Evolutionary conservation across 2,888 invertebrate species (phyloP).

Genomic region (Pegoplata infirma): DNA sequence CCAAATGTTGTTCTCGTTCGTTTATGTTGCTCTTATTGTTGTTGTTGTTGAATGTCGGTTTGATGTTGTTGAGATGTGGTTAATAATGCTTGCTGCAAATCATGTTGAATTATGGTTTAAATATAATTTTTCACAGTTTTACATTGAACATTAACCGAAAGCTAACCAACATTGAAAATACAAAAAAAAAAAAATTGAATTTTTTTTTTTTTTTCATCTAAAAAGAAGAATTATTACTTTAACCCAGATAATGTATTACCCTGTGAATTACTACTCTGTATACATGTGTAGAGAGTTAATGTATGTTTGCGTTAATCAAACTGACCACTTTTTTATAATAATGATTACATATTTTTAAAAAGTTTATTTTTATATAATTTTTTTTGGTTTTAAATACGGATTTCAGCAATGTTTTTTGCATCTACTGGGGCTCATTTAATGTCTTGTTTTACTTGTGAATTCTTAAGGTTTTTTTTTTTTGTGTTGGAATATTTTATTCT

Average conservation of each 20-base stretch:
- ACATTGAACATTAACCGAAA: conserved; percentile 39
- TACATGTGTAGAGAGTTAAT: background rate
- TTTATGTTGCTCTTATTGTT: conserved; percentile 9
- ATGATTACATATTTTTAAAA: too few species aligned
- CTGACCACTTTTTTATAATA: conserved; percentile 23
- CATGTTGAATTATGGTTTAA: conserved; percentile 62
- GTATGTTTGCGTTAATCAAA: conserved; percentile 48
- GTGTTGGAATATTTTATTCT: background rate
- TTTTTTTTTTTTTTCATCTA: background rate
- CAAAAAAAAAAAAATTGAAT: conserved; percentile 8
- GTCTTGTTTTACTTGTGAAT: conserved; percentile 5
- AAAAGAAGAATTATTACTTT: conserved; percentile 56
- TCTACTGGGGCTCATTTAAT: background rate
- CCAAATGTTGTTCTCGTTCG: background rate
- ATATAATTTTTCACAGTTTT: conserved; percentile 56
- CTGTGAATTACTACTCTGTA: conserved; percentile 28
- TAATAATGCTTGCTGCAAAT: conserved; percentile 58
- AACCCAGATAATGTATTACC: conserved; percentile 57
- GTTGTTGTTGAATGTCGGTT: conserved; percentile 20
- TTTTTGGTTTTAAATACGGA: background rate
- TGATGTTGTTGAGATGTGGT: conserved; percentile 45
- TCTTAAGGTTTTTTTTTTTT: conserved; percentile 1
- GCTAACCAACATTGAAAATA: too few species aligned
- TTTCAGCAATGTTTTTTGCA: background rate
- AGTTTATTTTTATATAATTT: background rate